Base-by-base conservation (phyloP, 2,113 vertebrate genomes). In the Pimephales promelas region DNA sequence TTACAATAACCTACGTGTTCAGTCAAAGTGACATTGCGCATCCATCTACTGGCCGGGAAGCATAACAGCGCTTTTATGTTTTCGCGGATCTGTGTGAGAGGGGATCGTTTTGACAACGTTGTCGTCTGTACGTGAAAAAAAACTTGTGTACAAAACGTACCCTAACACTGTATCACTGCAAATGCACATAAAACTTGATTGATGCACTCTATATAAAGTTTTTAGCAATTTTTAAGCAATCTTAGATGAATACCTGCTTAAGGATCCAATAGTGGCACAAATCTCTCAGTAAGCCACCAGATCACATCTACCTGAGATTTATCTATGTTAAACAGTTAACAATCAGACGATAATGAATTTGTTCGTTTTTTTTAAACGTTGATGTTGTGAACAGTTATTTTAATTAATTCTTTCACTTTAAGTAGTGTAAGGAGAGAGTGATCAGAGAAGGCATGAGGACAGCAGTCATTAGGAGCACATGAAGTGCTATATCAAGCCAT, bases 401-500 rank as follows among this genome's bases (percentile, higher is more conserved):
- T 8, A 24, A 34, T 34, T 8, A 7, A 68, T 40, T 40, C 9
- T 11, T 40, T 68, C 31, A 34, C 28, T 64, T 68, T 18, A 40
- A 68, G 36, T 40, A 11, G 26, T 54, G 47, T 34, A 4, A 52
- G 47, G 71, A 49, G 71, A 49, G 31, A 77, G 7, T 10, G 13
- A 40, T 36, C 20, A 36, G 52, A 76, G 31, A 59, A 34, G 10
- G 2, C n/a, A 22, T 45, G n/a, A 79, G 77, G 57, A 64, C 66
- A 77, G 54, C 74, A 40, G 34, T 11, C 36, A 79, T 45, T 43
- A 79, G n/a, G 1, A 43, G n/a, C 54, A 28, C n/a, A 79, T 9
- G 40, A 59, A 64, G 20, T 59, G 49, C 31, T 75, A 24, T 61
- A 61, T 79, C 57, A 20, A 64, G 45, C 78, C 78, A 34, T 49